Percentiles rank a stretch among this genome's conserved stretches.
phyloP scores from a whole-genome alignment of 2,113 vertebrate species.

The Mobula birostris region DNA sequence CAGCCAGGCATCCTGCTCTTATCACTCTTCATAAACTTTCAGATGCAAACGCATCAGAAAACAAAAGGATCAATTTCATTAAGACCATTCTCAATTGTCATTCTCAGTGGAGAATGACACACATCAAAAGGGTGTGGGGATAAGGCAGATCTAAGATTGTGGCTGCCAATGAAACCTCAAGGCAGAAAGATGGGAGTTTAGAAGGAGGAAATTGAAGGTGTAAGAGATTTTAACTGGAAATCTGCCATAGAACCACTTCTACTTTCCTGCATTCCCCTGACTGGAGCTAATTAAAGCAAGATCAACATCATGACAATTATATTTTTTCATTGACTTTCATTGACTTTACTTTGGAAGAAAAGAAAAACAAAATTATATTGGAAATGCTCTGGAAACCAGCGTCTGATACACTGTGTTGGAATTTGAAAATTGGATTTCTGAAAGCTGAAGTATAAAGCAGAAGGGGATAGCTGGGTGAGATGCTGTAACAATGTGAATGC shows the following conservation, averaged over 20 bases:
- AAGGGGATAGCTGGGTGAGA: neutral
- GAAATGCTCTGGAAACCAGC: neutral
- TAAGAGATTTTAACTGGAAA: neutral
- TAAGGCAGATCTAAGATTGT: neutral
- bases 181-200: neutral
- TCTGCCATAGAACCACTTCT: neutral
- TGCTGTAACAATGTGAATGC: neutral
- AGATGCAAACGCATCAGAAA: neutral
- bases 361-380: neutral
- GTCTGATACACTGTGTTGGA: neutral
- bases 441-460: neutral
- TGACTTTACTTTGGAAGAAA: neutral
- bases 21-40: neutral
- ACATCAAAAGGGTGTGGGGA: neutral
- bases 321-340: neutral
- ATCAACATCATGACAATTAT: neutral
- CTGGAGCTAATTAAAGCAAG: neutral
- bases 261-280: neutral
- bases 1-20: neutral
- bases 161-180: neutral
- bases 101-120: neutral
- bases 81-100: too few relatives aligned
- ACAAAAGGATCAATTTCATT: neutral
- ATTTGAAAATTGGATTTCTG: neutral
- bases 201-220: neutral